Base-by-base conservation (phyloP, 2,797 vertebrate species). In the Onychomys torridus region DNA sequence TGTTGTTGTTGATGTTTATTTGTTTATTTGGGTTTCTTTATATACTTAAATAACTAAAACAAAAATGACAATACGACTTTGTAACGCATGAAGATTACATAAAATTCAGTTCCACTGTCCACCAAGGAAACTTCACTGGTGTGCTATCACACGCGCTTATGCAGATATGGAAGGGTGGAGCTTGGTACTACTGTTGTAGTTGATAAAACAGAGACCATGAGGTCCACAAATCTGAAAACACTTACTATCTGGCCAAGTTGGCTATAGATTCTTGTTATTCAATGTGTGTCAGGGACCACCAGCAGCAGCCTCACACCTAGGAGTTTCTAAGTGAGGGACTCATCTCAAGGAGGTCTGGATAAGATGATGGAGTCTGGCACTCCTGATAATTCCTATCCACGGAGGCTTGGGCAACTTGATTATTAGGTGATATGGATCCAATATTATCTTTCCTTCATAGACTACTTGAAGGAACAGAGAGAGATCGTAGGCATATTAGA, bases 41-140 rank as follows among this genome's bases (percentile, higher is more conserved):
- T 27, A 25, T 37, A 25, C 11, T 93, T 84, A 81, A 96, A 61
- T 46, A 52, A 95, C 59, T 19, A 84, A 75, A 88, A 91, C 67
- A 25, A 55, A 81, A 90, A 90, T 17, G 84, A 79, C 90, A 90
- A 65, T 37, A 52, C 6, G 37, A 63, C 61, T 83, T 93, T 73
- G 71, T 77, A 57, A 81, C 37, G 52, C 16, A 14, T 55, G 49
- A 77, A 85, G 87, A 81, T 57, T 32, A 65, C 2, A 27, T n/a
- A 55, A 92, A 85, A 85, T 78, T 57, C 46, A 52, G n/a, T 37
- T 61, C 55, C 40, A 5, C 5, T 55, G 29, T 91, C 13, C 34
- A 29, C 16, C 43, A 89, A 73, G 75, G n/a, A 85, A 82, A 49
- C 57, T 59, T 69, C 55, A 14, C 23, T 7, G n/a, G 29, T 0